phyloP scores from a whole-genome alignment of 2,797 vertebrate genomes.

The Macropodus opercularis region DNA sequence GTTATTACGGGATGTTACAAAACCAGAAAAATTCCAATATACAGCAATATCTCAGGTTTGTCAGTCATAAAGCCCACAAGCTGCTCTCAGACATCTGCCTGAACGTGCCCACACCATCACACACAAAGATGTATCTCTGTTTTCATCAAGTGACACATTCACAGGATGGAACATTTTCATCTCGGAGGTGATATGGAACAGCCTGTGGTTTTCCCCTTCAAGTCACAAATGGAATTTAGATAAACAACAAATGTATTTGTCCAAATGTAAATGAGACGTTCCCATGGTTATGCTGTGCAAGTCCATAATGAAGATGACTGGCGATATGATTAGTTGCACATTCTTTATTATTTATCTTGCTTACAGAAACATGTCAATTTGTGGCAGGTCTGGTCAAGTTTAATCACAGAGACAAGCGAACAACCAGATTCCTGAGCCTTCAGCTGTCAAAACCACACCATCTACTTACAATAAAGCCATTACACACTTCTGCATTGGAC shows the following conservation, averaged over 20 bases:
- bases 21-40: conserved; percentile 49
- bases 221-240: conserved; percentile 39
- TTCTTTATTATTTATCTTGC: background rate
- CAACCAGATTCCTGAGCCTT: background rate
- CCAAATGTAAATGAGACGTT: too few relatives aligned
- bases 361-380: background rate
- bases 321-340: too few relatives aligned
- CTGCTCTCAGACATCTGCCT: conserved; percentile 28
- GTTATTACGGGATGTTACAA: conserved; percentile 48
- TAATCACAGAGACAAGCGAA: conserved; percentile 2
- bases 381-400: background rate
- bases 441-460: too few relatives aligned
- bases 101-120: conserved; percentile 26
- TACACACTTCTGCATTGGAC: background rate
- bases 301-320: background rate
- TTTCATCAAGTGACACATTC: conserved; percentile 46
- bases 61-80: conserved; percentile 45
- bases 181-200: conserved; percentile 35
- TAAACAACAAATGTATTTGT: conserved; percentile 17
- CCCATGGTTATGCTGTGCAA: background rate
- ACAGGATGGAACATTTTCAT: conserved; percentile 46
- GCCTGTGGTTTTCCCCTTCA: conserved; percentile 32
- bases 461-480: too few relatives aligned
- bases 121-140: conserved; percentile 34
- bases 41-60: conserved; percentile 41